These are phyloP conservation scores for Panthera tigris DNA, from an alignment of 2,113 vertebrate genomes.

Conservation along the genomic window DNA sequence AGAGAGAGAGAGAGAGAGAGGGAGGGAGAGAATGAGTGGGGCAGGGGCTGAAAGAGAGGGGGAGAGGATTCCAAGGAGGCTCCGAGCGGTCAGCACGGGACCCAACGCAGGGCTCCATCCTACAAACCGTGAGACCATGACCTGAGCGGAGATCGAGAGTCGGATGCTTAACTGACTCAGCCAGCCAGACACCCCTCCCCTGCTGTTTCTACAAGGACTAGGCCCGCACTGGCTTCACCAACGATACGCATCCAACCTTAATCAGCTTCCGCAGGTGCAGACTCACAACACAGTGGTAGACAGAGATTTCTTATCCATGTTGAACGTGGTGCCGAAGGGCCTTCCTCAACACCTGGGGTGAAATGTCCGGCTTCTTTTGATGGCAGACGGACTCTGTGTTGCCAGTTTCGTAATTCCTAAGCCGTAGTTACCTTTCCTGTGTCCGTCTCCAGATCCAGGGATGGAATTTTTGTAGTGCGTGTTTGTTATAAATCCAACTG, in stretches of 20 bases:
- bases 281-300: neutral
- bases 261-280: neutral
- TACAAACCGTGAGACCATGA: too few species aligned
- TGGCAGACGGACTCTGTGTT: neutral
- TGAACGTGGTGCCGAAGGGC: fast-evolving
- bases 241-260: fast-evolving
- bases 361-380: neutral
- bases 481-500: neutral
- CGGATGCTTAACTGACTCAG: too few species aligned
- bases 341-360: neutral
- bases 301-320: neutral
- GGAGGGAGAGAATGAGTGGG: too few species aligned
- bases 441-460: neutral
- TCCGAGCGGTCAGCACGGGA: too few species aligned
- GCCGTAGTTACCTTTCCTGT: neutral
- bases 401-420: neutral
- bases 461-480: neutral
- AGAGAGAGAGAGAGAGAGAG: too few species aligned
- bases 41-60: too few species aligned
- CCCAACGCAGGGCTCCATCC: too few species aligned
- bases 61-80: too few species aligned
- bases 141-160: too few species aligned
- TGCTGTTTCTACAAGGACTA: neutral
- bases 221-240: neutral
- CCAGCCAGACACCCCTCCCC: neutral